Base-by-base conservation (phyloP, 2,888 invertebrate genomes). In the Idaea aversata region DNA sequence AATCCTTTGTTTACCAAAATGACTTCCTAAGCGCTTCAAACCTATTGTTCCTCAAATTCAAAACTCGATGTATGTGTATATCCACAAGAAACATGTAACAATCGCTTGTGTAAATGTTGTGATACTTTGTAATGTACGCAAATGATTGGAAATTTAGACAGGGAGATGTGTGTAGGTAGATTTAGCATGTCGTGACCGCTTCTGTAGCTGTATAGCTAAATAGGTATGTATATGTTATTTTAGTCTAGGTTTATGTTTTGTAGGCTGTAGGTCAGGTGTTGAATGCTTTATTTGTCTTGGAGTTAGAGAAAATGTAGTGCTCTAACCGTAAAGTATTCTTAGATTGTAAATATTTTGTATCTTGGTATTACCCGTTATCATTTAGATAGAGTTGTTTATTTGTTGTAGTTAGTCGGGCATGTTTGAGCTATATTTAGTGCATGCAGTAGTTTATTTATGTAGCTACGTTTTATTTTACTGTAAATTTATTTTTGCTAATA, bases 401-500 rank as follows among this genome's bases (percentile, higher is more conserved):
- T 59, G 25, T 16, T 16, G 59, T 59, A 59, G 59, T 25, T 25
- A 59, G 59, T 59, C 13, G 34, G 13, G 59, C 34, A 25, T 59
- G 59, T 59, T 59, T 15, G 59, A 59, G 0, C 6, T 59, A 59
- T 25, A 58, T 25, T 34, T 59, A 15, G 34, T 59, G 59, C 59
- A 59, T 59, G 59, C 10, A 59, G 59, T 59, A 34, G 59, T 58
- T 58, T 58, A 16, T 58, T 15, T 58, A 4, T 13, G 47, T 47
- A 47, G 4, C 10, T 47, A 5, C 3, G 13, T 6, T 47, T 47
- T 47, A 6, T 47, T 4, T 7, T 13, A 47, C 47, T 47, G 47
- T 13, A 7, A 47, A 47, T 47, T 47, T 47, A 47, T 13, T 47
- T 47, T 10, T 60, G 61, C 68, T 66, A 47, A 35, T 16, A 25